Conservation (phyloP, 2,797 vertebrate genomes). For the Poecilia velifera region DNA sequence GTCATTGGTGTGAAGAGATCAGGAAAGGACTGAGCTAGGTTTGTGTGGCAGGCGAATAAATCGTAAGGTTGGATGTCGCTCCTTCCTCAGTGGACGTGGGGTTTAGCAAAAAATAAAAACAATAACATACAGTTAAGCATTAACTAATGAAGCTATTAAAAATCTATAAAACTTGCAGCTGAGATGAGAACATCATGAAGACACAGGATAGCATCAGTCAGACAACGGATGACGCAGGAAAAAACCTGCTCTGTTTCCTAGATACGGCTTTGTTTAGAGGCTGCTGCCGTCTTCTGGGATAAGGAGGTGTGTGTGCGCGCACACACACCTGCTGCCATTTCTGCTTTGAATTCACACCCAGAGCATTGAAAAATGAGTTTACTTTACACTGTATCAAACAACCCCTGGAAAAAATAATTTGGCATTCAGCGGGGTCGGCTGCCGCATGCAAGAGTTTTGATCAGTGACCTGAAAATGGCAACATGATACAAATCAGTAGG, state of each 20-base stretch:
- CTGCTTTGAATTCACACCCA: neutral
- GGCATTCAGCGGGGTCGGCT: neutral
- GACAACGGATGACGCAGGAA: conserved; percentile 45
- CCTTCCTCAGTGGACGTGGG: neutral
- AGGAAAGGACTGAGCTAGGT: neutral
- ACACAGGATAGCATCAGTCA: neutral
- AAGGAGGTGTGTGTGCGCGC: neutral
- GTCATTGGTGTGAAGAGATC: neutral
- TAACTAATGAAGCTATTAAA: neutral
- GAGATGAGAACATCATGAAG: neutral
- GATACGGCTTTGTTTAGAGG: conserved; percentile 66
- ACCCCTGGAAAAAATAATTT: neutral
- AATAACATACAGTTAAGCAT: too few relatives aligned
- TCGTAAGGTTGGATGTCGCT: neutral
- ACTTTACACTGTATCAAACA: neutral
- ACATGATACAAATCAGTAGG: neutral
- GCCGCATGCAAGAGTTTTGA: conserved; percentile 13
- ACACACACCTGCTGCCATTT: neutral
- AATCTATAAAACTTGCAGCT: neutral
- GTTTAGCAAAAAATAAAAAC: neutral
- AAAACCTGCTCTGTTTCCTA: conserved; percentile 63
- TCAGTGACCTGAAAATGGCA: conserved; percentile 10
- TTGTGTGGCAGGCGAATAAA: neutral
- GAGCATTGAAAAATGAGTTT: neutral
- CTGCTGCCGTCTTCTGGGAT: conserved; percentile 31